Evolutionary conservation across 2,888 invertebrate species (phyloP).

Genomic region (Eupeodes luniger): DNA sequence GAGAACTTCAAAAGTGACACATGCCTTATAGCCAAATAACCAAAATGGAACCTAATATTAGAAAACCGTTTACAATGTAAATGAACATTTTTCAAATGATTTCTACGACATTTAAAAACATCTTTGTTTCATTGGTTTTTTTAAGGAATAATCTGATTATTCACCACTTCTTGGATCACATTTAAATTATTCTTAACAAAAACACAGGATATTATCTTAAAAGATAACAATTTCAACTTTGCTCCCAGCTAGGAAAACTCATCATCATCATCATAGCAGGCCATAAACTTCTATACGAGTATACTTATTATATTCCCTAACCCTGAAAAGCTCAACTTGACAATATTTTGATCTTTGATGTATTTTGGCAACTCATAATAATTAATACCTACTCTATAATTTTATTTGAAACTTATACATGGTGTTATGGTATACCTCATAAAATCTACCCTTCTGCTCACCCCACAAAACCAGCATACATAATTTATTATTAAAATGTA

Average conservation of each 20-base stretch:
- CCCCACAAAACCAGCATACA: background rate
- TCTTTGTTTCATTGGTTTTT: too few relatives aligned
- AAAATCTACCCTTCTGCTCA: background rate
- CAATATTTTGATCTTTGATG: background rate
- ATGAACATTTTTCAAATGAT: too few relatives aligned
- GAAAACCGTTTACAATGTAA: too few relatives aligned
- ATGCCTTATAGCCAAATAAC: too few relatives aligned
- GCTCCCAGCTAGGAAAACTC: background rate
- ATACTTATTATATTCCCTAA: background rate
- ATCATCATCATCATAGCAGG: background rate
- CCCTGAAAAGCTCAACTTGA: background rate
- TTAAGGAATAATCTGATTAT: background rate
- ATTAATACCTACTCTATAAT: background rate
- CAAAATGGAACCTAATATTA: too few relatives aligned
- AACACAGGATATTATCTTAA: background rate
- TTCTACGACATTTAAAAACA: too few relatives aligned
- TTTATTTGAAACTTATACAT: background rate
- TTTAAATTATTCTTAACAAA: background rate
- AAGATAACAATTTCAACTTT: background rate
- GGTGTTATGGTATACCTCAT: background rate
- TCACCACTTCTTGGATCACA: background rate
- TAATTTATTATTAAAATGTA: constrained; percentile 13
- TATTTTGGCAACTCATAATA: background rate
- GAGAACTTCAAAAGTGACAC: too few relatives aligned
- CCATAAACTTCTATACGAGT: too few relatives aligned